Base-by-base conservation (phyloP, 2,797 vertebrate species). In the Naso thynnoides region DNA sequence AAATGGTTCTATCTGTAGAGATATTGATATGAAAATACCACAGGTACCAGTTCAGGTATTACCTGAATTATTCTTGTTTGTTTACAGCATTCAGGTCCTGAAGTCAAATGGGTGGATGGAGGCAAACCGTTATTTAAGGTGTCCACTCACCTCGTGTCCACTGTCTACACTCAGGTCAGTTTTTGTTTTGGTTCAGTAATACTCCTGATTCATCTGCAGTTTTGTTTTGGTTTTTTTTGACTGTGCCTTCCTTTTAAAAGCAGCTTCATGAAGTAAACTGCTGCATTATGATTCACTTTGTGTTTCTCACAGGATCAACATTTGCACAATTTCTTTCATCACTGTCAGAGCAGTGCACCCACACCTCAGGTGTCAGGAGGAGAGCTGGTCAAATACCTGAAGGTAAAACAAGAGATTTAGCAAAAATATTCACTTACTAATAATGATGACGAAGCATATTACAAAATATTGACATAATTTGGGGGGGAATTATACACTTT, bases 51-150 rank as follows among this genome's bases (percentile, higher is more conserved):
- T 4, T 27, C 14, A 60, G 27, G 49, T 29, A 8, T 2, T 56
- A 4, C 72, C 11, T 0, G 0, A 64, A 6, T 55, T 11, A 11
- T 73, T 48, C 68, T n/a, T 73, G 11, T 39, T 64, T 55, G 31
- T 56, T 86, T 67, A 26, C 89, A 99, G 97, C 97, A 99, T 90
- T 95, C 94, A 24, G 92, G 94, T 78, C 95, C 96, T 81, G 98
- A 99, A 88, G 93, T 99, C 56, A 99, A 98, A 85, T 99, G 98
- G 98, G 97, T 99, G 42, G 98, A 99, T 81, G 98, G 97, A 92
- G 96, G 96, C 55, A 99, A 97, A 80, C 95, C 95, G 9, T 89
- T 99, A 52, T 93, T 99, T 61, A 97, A 95, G 89, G 91, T 99
- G 86, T 96, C 96, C 60, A 94, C 98, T 77, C 97, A 99, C 88